Base-by-base conservation (phyloP, 2,113 vertebrate species). In the Oreotrochilus melanogaster region DNA sequence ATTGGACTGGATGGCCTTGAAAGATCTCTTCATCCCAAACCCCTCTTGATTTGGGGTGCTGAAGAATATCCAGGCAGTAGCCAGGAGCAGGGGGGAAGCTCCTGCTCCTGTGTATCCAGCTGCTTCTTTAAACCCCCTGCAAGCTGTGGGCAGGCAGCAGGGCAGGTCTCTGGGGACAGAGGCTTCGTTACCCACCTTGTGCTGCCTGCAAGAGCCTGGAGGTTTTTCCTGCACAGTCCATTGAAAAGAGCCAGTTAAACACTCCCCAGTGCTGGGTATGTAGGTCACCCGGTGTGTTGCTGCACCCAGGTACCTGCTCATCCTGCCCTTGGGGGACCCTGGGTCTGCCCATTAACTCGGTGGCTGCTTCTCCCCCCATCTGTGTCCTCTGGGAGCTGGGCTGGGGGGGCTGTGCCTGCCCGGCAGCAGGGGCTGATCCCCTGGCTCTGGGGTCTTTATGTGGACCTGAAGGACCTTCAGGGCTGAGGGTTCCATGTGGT, bases 251-350 rank as follows among this genome's bases (percentile, higher is more conserved):
- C 45, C 3, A 0, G 18, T 33, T 69, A 3, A 50, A 33, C 30
- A 22, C 56, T 89, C 57, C 1, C 25, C 57, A 14, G 84, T 2
- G 0, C 10, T 5, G 65, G 28, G 4, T 73, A 42, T 92, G 71
- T 91, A 61, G 95, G 90, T 93, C 93, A 79, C 13, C 74, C 65
- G 92, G 88, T 70, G 90, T 73, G 85, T 58, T 53, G 82, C 88
- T 54, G 90, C 90, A 92, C 86, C 56, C 96, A 64, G 95, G 85
- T 75, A 22, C 70, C 8, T 2, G 60, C 87, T 73, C 73, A 12
- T 30, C 13, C 93, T 84, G 88, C 54, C 85, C 71, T 7, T 43
- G 73, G 3, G 39, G 57, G 69, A 86, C 73, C 48, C 72, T 13
- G 60, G 0, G 3, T 14, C 78, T 57, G 80, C 62, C 80, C 75